Percentiles rank a stretch among this genome's conserved stretches.
These are phyloP conservation scores for Oncopeltus fasciatus DNA, from an alignment of 1,140 invertebrate species.

Conservation along the genomic window DNA sequence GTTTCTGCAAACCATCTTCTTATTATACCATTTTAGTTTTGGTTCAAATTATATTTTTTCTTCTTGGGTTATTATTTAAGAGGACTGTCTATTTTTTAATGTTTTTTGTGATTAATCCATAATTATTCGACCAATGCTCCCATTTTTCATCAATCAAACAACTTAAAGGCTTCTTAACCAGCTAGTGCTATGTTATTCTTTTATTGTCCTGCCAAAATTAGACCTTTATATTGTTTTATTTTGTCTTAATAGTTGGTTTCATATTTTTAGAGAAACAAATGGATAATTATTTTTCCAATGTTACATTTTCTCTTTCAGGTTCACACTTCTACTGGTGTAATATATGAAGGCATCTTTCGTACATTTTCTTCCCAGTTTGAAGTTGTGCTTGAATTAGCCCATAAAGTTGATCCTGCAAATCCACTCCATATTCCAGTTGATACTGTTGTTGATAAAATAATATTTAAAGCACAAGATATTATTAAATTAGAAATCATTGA, in stretches of 20 bases:
- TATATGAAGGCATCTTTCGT: conserved; percentile 74
- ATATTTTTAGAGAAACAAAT: not conserved
- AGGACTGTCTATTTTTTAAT: no score
- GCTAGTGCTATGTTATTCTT: not conserved
- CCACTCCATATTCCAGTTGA: conserved; percentile 43
- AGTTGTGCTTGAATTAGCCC: conserved; percentile 68
- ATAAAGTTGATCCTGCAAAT: conserved; percentile 56
- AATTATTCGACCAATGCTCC: no score
- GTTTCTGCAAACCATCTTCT: no score
- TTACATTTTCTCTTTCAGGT: conserved; percentile 31
- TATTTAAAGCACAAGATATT: conserved; percentile 71
- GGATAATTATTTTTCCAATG: not conserved
- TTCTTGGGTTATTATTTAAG: no score
- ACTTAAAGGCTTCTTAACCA: not conserved
- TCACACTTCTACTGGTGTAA: conserved; percentile 59
- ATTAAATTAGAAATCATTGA: conserved; percentile 62
- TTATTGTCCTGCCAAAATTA: not conserved
- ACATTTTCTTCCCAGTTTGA: conserved; percentile 74
- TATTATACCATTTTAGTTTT: no score
- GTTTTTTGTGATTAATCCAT: no score
- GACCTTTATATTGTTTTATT: not conserved
- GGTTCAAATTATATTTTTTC: no score
- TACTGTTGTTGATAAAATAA: conserved; percentile 62
- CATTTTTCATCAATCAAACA: not conserved
- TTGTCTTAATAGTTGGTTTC: not conserved